Evolutionary conservation across 1,140 invertebrate species (phyloP), one percentile per base, ranked within the genome.

Genomic region (Drosophila rufa): DNA sequence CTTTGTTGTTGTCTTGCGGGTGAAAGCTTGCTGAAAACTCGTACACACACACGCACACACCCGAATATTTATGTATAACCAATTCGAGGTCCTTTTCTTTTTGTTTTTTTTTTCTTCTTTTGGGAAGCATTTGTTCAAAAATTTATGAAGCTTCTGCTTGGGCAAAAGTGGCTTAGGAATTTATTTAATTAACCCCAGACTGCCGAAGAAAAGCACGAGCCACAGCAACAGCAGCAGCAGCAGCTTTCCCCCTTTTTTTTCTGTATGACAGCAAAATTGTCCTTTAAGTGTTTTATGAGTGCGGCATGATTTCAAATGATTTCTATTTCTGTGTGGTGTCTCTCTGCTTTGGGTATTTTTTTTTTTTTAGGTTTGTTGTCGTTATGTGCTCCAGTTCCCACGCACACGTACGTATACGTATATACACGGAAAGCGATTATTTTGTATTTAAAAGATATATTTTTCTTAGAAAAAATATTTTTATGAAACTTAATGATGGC

Each of bases 161-260:
- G 25, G 45, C 45, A 73, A 60, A 73, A 55, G 53, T 65, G 59
- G 69, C 57, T 83, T 86, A 68, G 79, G 58, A 77, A 79, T 87
- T 83, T 83, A 83, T 83, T 83, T 83, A 89, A 89, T 89, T 89
- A 89, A 89, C 81, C 85, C 80, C 76, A 75, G 59, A 46, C 83
- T 71, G 61, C 56, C 76, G 50, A 62, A 59, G 57, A 64, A 65
- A 58, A 64, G 68, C 70, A 75, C 61, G 36, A 40, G 33, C 77
- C 69, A 75, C 61, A 65, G 43, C 55, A 74, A 47, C n/a, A 19
- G 33, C 55, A 25, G 22, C 22, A 15, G 38, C n/a, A n/a, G 27
- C 19, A 14, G 22, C 50, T 73, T 59, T 51, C 14, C 53, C 67
- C 69, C 19, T 38, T 38, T 45, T 56, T 47, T 68, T 45, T 43